Evolutionary conservation across 2,797 vertebrate species (phyloP), one percentile per base, ranked within the genome.

Genomic region (Pantherophis alleghaniensis): DNA sequence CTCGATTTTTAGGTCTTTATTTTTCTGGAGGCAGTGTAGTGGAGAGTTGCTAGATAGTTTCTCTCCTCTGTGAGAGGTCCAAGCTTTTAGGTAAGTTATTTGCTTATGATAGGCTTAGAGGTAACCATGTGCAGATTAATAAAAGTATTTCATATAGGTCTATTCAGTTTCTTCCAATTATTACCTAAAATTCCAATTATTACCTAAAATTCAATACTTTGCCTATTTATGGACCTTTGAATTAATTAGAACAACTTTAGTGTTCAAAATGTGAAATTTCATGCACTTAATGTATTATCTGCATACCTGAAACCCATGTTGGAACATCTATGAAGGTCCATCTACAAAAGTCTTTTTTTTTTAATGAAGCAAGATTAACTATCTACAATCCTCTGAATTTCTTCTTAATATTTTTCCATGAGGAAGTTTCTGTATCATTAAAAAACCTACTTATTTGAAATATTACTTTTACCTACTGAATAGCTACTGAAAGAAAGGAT

Each of bases 391-490:
- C 83, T 22, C 32, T 83, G 0, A 66, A 12, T 88, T 56, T 92
- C 26, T 92, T 86, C 2, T 66, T 92, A 91, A 51, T 57, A 53
- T 95, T 95, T 37, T 93, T 92, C 69, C 88, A 57, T 26, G 51
- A 83, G 16, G 56, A 96, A 96, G 92, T 63, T 57, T 32, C 59
- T 66, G 37, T 18, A 47, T 93, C 95, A 96, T 94, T 95, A 95
- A 96, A 95, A 91, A 95, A 28, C 0, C 24, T 93, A 69, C 94
- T 94, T 86, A 32, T 74, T 95, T 96, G 95, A 89, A 92, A 69
- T 69, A 32, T 96, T 95, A 95, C 95, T 96, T 94, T 95, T 86
- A 92, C 79, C 91, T 89, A 79, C 90, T 90, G 66, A 90, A 79
- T 91, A 95, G 94, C 93, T 94, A 1, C 2, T n/a, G 42, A 92